Conservation (phyloP, 2,888 invertebrate genomes). For the Orthosia cruda region DNA sequence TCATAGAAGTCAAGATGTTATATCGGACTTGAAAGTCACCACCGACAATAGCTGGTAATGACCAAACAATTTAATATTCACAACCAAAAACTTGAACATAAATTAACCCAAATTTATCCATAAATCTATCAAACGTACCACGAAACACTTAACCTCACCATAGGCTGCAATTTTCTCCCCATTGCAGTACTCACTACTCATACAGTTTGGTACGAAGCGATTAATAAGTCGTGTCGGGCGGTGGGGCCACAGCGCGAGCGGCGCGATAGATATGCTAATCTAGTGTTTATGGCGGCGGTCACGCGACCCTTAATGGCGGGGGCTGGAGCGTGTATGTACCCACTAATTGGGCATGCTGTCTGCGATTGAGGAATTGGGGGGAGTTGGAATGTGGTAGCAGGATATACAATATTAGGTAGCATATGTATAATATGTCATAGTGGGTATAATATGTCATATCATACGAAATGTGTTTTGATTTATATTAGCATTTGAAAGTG, state of each 20-base stretch:
- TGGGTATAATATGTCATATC: neutral
- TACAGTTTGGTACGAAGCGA: conserved; percentile 44
- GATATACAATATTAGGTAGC: conserved; percentile 9
- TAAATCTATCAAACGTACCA: conserved; percentile 20
- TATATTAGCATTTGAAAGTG: neutral
- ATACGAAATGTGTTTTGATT: neutral
- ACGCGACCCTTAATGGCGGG: conserved; percentile 63
- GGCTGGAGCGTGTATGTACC: conserved; percentile 50
- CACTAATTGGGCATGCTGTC: conserved; percentile 58
- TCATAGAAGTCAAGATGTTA: neutral
- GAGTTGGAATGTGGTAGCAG: conserved; percentile 6
- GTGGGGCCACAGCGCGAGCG: conserved; percentile 44
- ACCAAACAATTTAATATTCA: neutral
- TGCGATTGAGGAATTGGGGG: conserved; percentile 55
- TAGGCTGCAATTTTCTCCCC: conserved; percentile 41
- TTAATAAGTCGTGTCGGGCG: conserved; percentile 42
- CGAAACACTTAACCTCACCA: conserved; percentile 30
- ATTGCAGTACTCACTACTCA: conserved; percentile 30
- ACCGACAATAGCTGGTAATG: neutral
- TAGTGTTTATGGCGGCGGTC: conserved; percentile 70
- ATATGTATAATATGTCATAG: too few species aligned
- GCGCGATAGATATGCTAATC: conserved; percentile 72
- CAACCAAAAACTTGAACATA: neutral
- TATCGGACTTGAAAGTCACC: neutral
- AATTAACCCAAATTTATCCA: conserved; percentile 12